Base-by-base conservation (phyloP, 2,113 vertebrate genomes). In the Phainopepla nitens region DNA sequence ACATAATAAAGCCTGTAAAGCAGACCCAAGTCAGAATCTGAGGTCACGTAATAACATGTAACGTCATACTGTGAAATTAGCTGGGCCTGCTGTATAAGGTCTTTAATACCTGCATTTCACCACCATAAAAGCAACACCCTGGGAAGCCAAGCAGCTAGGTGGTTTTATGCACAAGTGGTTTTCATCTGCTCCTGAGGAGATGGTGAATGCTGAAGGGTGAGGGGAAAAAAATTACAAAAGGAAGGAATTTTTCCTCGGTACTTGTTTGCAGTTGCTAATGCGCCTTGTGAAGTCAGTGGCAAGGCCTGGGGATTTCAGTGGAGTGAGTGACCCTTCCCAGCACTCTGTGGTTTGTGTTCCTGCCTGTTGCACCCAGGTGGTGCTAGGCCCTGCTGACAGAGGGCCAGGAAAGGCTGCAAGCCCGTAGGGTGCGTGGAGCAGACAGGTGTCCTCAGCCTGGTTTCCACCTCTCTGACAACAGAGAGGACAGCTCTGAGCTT, bases 361-460 rank as follows among this genome's bases (percentile, higher is more conserved):
- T 28, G 16, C 10, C 5, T 7, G 31, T 19, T n/a, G 22, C 4
- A 1, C 13, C 41, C 58, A 9, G 6, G 69, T 6, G 4, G 21
- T 54, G 64, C 60, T 25, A 33, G 24, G 35, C 56, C 54, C 27
- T 2, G 20, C 36, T n/a, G 18, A 7, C 1, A 0, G 0, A 27
- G 16, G 28, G 7, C 49, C 41, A 44, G 39, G 50, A 28, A 60
- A 18, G 24, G 15, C 39, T 36, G 51, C 31, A 1, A 36, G 24
- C 42, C 47, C 2, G 0, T 2, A 41, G 18, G 17, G 3, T 35
- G 4, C 0, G 0, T 5, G 45, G 13, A 51, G 77, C 45, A 69
- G 54, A 11, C 0, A 4, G 21, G 27, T 1, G 1, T 36, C 57
- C 62, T 39, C 36, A 44, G n/a, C 70, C 33, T 54, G 35, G 10